These are phyloP conservation scores for Cassiopea xamachana DNA, from an alignment of 30 jellyfish, hydroid and myxozoan species.

Conservation along the genomic window DNA sequence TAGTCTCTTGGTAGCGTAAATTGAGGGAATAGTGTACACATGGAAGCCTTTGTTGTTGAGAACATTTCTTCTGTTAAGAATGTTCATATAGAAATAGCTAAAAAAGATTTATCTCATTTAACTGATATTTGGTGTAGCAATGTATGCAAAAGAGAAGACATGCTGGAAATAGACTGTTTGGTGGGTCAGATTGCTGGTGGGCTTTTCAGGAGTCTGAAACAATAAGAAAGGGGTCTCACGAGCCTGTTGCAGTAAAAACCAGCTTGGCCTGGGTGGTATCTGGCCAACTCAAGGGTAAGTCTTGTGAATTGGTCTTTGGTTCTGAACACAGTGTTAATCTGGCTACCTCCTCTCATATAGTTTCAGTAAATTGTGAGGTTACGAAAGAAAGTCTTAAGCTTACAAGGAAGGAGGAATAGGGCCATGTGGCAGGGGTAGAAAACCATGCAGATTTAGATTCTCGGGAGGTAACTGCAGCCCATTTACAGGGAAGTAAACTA, in stretches of 20 bases:
- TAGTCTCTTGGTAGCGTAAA: slow-evolving; percentile 9
- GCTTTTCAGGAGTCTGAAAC: slow-evolving; percentile 46
- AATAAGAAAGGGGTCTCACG: slow-evolving; percentile 63
- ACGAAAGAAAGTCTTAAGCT: slow-evolving; percentile 18
- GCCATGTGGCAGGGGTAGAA: slow-evolving; percentile 36
- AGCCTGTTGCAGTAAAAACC: slow-evolving; percentile 66
- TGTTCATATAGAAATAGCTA: slow-evolving; percentile 19
- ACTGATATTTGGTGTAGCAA: too few species aligned
- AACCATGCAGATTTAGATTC: slow-evolving; percentile 59
- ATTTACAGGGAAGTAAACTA: not conserved
- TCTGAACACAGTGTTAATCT: too few species aligned
- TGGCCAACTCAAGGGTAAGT: slow-evolving; percentile 51
- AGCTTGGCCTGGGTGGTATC: slow-evolving; percentile 57
- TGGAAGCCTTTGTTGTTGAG: slow-evolving; percentile 39
- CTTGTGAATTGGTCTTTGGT: too few species aligned
- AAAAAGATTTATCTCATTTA: slow-evolving; percentile 7
- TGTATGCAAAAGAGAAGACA: too few species aligned
- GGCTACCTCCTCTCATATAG: too few species aligned
- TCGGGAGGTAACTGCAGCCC: slow-evolving; percentile 27
- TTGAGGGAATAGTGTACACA: slow-evolving; percentile 2
- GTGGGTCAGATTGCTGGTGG: slow-evolving; percentile 62
- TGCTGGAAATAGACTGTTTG: slow-evolving; percentile 22
- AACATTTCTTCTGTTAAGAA: slow-evolving; percentile 17
- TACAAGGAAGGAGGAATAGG: slow-evolving; percentile 29
- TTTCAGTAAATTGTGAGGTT: too few species aligned